Evolutionary conservation across 2,888 invertebrate species (phyloP).

Genomic region (Thecocarcelia acutangulata): DNA sequence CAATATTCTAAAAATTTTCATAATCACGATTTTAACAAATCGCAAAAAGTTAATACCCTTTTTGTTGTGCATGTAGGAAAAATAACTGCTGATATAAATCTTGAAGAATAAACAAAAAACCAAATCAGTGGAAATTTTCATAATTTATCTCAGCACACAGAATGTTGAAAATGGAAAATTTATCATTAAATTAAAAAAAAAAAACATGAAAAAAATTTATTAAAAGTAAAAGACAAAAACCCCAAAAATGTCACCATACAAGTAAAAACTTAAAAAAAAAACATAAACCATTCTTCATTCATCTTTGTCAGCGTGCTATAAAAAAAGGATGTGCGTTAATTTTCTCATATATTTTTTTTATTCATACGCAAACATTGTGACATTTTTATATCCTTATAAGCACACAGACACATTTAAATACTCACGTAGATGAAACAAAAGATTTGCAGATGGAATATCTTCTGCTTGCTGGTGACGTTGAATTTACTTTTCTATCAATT

Average conservation of each 20-base stretch:
- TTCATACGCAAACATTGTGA: conserved; percentile 25
- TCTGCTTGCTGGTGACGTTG: conserved; percentile 6
- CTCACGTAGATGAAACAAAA: conserved; percentile 37
- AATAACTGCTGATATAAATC: conserved; percentile 65
- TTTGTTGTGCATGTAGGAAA: conserved; percentile 5
- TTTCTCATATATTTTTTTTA: conserved; percentile 20
- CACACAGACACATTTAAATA: conserved; percentile 8
- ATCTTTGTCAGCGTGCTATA: conserved; percentile 52
- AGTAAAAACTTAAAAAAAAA: conserved; percentile 33
- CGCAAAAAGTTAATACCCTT: not conserved
- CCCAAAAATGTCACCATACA: conserved; percentile 28
- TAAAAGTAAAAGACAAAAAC: conserved; percentile 20
- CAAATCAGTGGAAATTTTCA: conserved; percentile 57
- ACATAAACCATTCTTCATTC: conserved; percentile 47
- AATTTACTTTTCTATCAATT: conserved; percentile 59
- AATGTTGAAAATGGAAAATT: conserved; percentile 29
- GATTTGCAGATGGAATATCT: conserved; percentile 19
- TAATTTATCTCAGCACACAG: conserved; percentile 32
- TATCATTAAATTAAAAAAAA: conserved; percentile 45
- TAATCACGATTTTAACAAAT: not conserved
- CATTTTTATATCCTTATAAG: conserved; percentile 14
- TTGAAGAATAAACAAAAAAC: conserved; percentile 30
- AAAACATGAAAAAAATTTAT: conserved; percentile 14
- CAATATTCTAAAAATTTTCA: not conserved
- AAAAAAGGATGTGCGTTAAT: conserved; percentile 4